phyloP scores from a whole-genome alignment of 1,140 invertebrate genomes.

The Aphaenogaster floridana region DNA sequence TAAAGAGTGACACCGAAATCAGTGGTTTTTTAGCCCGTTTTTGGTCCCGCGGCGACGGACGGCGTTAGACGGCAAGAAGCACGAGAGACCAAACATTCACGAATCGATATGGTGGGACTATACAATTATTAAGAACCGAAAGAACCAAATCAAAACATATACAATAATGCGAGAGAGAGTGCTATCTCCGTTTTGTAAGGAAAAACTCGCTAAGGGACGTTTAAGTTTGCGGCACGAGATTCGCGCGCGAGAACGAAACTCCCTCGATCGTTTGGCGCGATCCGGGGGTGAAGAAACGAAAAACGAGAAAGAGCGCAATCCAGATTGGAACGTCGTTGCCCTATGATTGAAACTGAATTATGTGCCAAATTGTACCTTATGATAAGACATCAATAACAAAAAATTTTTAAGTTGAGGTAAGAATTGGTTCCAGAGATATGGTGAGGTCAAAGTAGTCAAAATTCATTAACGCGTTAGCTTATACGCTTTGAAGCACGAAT shows the following conservation, averaged over 20 bases:
- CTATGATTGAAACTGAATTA: neutral
- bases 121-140: constrained; percentile 53
- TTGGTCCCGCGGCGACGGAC: neutral
- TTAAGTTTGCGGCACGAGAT: neutral
- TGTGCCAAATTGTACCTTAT: too few relatives aligned
- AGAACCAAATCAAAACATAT: constrained; percentile 71
- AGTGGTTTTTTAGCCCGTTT: too few relatives aligned
- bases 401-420: too few relatives aligned
- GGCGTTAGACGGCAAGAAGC: constrained; percentile 21
- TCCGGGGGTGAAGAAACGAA: neutral
- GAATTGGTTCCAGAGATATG: too few relatives aligned
- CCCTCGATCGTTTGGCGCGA: neutral
- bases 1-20: too few relatives aligned
- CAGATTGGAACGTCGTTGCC: constrained; percentile 24
- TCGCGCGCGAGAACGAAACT: neutral
- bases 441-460: too few relatives aligned
- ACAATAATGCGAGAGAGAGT: constrained; percentile 43
- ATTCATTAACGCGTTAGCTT: too few relatives aligned
- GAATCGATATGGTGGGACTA: constrained; percentile 57
- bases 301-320: neutral
- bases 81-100: constrained; percentile 49
- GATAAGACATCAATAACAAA: too few relatives aligned
- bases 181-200: constrained; percentile 55
- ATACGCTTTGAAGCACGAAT: too few relatives aligned
- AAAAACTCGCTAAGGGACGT: constrained; percentile 26